phyloP scores from a whole-genome alignment of 2,888 invertebrate species.

The Stegana nigrithorax region DNA sequence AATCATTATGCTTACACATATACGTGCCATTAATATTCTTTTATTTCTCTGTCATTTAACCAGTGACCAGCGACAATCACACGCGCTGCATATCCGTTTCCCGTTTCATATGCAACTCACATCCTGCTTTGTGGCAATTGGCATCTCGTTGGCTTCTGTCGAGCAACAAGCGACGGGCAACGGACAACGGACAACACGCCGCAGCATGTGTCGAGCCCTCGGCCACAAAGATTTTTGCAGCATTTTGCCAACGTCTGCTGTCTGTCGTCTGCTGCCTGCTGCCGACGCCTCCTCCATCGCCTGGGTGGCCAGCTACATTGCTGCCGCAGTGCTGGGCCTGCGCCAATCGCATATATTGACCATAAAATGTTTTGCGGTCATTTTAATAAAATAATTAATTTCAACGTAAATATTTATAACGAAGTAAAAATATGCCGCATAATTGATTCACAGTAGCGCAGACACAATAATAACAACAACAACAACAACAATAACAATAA shows the following conservation, averaged over 20 bases:
- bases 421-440: constrained; percentile 54
- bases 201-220: background rate
- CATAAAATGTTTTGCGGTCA: constrained; percentile 58
- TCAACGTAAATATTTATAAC: constrained; percentile 58
- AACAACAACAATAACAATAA: background rate
- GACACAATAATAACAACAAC: background rate
- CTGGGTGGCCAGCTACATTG: too few species aligned
- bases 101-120: constrained; percentile 37
- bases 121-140: constrained; percentile 6
- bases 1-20: too few species aligned
- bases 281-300: background rate
- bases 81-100: constrained; percentile 56
- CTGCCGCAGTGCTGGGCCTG: background rate
- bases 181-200: background rate
- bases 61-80: background rate
- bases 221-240: background rate
- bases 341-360: constrained; percentile 28
- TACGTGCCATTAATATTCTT: too few species aligned
- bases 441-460: constrained; percentile 43
- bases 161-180: background rate
- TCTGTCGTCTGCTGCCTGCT: background rate
- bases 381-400: constrained; percentile 63
- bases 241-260: background rate
- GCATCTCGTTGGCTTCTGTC: background rate
- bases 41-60: background rate